Conservation (phyloP, 2,113 vertebrate genomes). For the Upupa epops region DNA sequence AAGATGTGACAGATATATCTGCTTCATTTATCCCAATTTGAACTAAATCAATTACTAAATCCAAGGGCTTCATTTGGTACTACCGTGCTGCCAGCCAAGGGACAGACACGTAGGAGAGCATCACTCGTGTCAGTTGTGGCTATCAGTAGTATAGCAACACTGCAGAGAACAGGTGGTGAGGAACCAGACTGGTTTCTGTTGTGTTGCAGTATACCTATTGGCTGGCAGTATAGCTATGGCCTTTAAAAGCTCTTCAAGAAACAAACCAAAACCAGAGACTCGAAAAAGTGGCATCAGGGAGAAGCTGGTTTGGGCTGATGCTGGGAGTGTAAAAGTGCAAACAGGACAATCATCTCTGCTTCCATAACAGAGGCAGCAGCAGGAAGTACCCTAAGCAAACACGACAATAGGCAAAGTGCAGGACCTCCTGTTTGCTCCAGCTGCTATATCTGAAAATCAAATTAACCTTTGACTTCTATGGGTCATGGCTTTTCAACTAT, state of each 20-base stretch:
- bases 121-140: not conserved
- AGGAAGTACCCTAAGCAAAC: conserved; percentile 8
- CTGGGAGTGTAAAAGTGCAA: not conserved
- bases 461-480: conserved; percentile 38
- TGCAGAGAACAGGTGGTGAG: accelerated
- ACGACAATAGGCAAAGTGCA: conserved; percentile 27
- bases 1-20: not conserved
- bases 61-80: not conserved
- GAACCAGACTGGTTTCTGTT: not conserved
- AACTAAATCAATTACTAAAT: not conserved
- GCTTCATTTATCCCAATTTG: not conserved
- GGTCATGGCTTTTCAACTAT: not conserved
- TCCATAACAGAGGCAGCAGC: not conserved
- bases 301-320: not conserved
- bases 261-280: not conserved
- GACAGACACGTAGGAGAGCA: not conserved
- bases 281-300: not conserved
- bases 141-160: too few relatives aligned
- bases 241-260: not conserved
- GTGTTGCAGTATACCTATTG: not conserved
- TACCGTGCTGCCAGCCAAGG: not conserved
- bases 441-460: conserved; percentile 41
- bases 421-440: not conserved
- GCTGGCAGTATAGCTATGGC: too few relatives aligned
- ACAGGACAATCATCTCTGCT: not conserved